A percentile compares a stretch with the other conserved stretches of the same genome.
These are phyloP conservation scores for Geococcyx californianus DNA, from an alignment of 2,113 vertebrate genomes.

Conservation along the genomic window DNA sequence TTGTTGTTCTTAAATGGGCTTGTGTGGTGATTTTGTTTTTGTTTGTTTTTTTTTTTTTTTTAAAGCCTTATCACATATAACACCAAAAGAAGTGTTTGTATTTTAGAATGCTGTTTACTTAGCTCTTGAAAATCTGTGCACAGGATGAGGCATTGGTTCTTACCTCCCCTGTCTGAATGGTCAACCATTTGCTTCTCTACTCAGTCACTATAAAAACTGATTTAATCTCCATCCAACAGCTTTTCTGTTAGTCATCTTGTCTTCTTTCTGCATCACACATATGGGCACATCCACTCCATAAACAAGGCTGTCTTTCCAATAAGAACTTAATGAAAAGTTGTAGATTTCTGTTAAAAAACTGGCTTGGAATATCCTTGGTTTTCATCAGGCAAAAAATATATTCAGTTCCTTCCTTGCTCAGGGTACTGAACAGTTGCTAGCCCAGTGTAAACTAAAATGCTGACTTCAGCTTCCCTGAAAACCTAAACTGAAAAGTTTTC, in stretches of 20 bases:
- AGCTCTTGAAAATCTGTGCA: not conserved
- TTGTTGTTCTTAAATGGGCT: not conserved
- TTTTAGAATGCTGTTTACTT: not conserved
- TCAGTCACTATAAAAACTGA: not conserved
- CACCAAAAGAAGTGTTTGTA: not conserved
- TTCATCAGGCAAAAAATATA: not conserved
- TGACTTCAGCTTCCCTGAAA: not conserved
- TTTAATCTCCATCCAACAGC: not conserved
- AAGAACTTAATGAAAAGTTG: not conserved
- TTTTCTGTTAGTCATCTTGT: not conserved
- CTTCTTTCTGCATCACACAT: not conserved
- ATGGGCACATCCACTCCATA: not conserved
- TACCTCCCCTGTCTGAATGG: not conserved
- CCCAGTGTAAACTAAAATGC: not conserved
- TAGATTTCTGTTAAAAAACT: not conserved
- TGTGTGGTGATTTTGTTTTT: not conserved
- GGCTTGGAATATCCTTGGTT: not conserved
- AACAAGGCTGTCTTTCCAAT: not conserved
- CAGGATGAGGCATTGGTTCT: accelerated
- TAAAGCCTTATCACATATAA: not conserved
- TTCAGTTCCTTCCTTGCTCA: not conserved
- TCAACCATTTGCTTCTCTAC: not conserved
- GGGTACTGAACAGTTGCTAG: accelerated
- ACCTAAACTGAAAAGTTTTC: not conserved
- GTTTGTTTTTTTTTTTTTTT: not conserved